These are phyloP conservation scores for Nebria brevicollis DNA, from an alignment of 2,888 invertebrate genomes.

Conservation along the genomic window DNA sequence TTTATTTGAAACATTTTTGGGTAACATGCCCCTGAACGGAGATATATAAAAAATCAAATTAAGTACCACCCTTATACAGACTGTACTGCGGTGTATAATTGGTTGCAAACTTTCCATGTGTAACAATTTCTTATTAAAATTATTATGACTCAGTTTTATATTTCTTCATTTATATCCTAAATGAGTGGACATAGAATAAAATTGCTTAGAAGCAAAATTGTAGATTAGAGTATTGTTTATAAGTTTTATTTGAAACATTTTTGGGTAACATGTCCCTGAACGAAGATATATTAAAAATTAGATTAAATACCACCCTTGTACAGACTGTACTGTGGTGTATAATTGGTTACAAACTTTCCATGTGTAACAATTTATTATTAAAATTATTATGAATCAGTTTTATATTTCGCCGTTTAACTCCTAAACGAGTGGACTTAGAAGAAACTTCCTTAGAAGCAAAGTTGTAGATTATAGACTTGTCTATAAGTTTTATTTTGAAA, in stretches of 20 bases:
- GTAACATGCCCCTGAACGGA: neutral
- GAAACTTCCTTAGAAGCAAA: neutral
- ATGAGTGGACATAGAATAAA: neutral
- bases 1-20: neutral
- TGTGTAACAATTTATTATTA: neutral
- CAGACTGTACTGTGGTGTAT: neutral
- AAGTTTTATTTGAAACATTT: neutral
- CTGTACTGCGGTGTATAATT: neutral
- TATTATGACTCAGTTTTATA: too few relatives aligned
- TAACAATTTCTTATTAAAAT: neutral
- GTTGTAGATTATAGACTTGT: neutral
- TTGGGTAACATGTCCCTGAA: neutral
- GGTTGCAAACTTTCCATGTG: neutral
- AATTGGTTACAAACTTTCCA: neutral
- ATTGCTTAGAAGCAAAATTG: neutral
- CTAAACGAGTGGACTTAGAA: neutral
- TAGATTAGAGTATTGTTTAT: neutral
- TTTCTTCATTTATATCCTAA: neutral
- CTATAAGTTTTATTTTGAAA: neutral
- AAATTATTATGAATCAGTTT: too few relatives aligned
- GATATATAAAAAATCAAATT: neutral
- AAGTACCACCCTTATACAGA: neutral
- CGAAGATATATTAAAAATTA: neutral
- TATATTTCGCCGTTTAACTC: neutral
- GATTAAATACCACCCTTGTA: neutral